Percentiles rank a stretch among this genome's conserved stretches.
Conservation (phyloP, 2,113 vertebrate species). For the Eonycteris spelaea region DNA sequence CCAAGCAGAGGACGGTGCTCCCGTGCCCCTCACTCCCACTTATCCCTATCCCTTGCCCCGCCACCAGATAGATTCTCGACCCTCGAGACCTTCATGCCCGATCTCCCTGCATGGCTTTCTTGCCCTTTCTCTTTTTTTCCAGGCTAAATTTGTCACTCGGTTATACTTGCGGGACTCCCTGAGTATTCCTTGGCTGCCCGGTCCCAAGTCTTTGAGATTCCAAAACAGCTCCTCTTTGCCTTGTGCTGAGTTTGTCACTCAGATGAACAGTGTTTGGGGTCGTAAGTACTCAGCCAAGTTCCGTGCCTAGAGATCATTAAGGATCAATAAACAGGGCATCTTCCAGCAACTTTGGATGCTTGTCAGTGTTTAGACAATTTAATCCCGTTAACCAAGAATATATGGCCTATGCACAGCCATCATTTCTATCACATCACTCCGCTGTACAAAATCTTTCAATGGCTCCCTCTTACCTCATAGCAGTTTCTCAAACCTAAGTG, state of each 20-base stretch:
- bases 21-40: background rate
- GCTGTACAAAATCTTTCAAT: background rate
- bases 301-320: background rate
- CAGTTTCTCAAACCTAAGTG: background rate
- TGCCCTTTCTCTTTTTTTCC: background rate
- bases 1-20: background rate
- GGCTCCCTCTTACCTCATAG: background rate
- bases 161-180: background rate
- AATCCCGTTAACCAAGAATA: background rate
- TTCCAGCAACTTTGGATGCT: background rate
- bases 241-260: background rate
- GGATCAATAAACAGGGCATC: background rate
- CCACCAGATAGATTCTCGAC: background rate
- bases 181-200: background rate
- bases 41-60: background rate
- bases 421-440: background rate
- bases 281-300: background rate
- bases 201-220: background rate
- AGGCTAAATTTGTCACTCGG: background rate
- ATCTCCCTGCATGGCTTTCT: background rate
- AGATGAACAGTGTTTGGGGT: background rate
- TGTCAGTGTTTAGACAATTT: background rate
- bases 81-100: background rate
- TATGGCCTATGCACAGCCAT: background rate
- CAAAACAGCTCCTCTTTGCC: background rate